Conservation (phyloP, 1,140 invertebrate genomes). For the Triops longicaudatus region DNA sequence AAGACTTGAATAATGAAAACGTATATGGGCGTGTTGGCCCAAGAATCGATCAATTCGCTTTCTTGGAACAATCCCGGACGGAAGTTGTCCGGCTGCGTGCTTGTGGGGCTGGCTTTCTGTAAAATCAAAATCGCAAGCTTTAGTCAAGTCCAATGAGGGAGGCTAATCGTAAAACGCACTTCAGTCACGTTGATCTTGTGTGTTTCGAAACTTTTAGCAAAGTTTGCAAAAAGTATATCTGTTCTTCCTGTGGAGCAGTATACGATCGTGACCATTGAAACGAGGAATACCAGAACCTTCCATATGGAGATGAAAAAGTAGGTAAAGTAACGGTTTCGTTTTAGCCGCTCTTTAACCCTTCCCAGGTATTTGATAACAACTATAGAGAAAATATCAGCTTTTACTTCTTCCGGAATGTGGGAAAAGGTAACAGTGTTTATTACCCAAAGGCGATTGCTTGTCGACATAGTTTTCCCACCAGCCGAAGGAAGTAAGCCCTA, state of each 20-base stretch:
- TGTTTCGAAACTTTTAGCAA: slow-evolving; percentile 61
- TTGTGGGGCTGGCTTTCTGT: neutral
- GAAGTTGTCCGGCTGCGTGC: slow-evolving; percentile 30
- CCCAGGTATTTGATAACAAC: slow-evolving; percentile 69
- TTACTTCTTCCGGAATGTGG: too few species aligned
- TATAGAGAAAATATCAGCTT: slow-evolving; percentile 37
- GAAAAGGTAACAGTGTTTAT: slow-evolving; percentile 25
- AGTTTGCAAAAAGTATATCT: slow-evolving; percentile 64
- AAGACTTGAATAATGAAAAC: slow-evolving; percentile 72
- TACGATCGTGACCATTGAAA: slow-evolving; percentile 60
- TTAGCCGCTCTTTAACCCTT: slow-evolving; percentile 69
- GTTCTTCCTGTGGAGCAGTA: slow-evolving; percentile 66
- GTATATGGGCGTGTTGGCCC: slow-evolving; percentile 62
- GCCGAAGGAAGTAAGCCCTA: slow-evolving; percentile 76
- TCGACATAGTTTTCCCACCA: slow-evolving; percentile 98
- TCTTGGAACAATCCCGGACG: slow-evolving; percentile 32
- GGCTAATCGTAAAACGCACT: slow-evolving; percentile 38
- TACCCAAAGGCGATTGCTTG: slow-evolving; percentile 63
- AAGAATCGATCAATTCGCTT: slow-evolving; percentile 42
- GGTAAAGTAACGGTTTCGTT: slow-evolving; percentile 71
- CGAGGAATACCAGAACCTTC: slow-evolving; percentile 75
- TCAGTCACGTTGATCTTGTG: slow-evolving; percentile 71
- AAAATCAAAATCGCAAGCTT: neutral
- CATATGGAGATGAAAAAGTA: slow-evolving; percentile 81
- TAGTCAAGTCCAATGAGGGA: neutral